These are phyloP conservation scores for Sparus aurata DNA, from an alignment of 2,797 vertebrate genomes.

Conservation along the genomic window DNA sequence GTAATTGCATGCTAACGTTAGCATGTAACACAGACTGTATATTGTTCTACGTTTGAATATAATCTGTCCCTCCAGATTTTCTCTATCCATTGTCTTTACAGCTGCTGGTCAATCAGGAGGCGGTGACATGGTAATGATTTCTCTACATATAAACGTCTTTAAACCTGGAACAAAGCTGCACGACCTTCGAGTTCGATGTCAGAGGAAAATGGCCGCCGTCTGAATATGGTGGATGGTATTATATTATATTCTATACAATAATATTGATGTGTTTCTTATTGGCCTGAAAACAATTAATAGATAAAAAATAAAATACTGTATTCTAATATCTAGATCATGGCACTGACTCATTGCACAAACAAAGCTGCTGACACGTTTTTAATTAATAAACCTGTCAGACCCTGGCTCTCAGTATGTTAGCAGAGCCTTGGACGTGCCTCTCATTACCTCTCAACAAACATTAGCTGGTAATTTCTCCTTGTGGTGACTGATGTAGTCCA, in stretches of 20 bases:
- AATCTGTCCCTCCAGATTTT: no score
- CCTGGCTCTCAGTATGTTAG: neutral
- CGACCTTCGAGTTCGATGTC: no score
- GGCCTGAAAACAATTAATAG: neutral
- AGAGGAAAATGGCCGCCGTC: no score
- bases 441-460: neutral
- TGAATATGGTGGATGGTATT: neutral
- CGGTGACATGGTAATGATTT: no score
- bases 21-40: no score
- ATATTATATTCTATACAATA: neutral
- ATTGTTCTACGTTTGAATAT: no score
- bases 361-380: neutral
- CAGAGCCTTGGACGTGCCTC: neutral
- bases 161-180: no score
- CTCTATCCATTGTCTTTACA: no score
- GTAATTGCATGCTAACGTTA: no score
- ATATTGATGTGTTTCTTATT: neutral
- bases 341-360: neutral
- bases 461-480: neutral
- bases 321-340: neutral
- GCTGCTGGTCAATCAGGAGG: no score
- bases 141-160: no score
- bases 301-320: neutral
- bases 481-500: slow-evolving; percentile 24
- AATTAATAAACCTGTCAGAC: neutral